Evolutionary conservation across 2,113 vertebrate genomes (phyloP).

Genomic region (Laticauda colubrina): DNA sequence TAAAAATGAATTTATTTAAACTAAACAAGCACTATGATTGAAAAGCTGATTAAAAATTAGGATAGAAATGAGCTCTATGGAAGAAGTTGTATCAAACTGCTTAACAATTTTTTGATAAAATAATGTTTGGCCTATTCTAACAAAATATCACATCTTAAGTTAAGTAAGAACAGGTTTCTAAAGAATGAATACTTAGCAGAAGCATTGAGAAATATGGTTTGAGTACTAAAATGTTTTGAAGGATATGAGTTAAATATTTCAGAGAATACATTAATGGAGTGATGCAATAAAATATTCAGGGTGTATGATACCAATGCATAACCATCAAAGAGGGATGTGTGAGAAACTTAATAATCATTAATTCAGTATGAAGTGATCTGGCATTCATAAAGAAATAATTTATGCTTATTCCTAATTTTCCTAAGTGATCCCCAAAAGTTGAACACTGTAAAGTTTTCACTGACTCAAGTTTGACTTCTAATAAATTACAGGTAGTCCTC

Average conservation of each 20-base stretch:
- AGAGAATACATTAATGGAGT: neutral
- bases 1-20: neutral
- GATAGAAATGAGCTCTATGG: neutral
- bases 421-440: neutral
- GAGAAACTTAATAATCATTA: neutral
- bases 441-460: neutral
- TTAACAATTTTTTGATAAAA: neutral
- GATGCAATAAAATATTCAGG: neutral
- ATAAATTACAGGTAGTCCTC: neutral
- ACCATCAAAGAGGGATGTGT: neutral
- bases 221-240: neutral
- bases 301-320: neutral
- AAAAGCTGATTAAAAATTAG: neutral
- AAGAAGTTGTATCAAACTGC: accelerated
- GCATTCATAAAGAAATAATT: neutral
- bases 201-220: neutral
- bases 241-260: neutral
- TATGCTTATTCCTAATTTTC: neutral
- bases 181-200: accelerated
- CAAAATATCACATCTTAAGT: accelerated
- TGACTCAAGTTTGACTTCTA: neutral
- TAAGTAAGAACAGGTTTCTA: neutral
- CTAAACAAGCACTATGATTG: neutral
- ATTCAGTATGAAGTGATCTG: neutral
- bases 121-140: neutral